A percentile compares a stretch with the other conserved stretches of the same genome.
These are phyloP conservation scores for Hylyphantes graminicola DNA, from an alignment of 1,140 invertebrate species.

Conservation along the genomic window DNA sequence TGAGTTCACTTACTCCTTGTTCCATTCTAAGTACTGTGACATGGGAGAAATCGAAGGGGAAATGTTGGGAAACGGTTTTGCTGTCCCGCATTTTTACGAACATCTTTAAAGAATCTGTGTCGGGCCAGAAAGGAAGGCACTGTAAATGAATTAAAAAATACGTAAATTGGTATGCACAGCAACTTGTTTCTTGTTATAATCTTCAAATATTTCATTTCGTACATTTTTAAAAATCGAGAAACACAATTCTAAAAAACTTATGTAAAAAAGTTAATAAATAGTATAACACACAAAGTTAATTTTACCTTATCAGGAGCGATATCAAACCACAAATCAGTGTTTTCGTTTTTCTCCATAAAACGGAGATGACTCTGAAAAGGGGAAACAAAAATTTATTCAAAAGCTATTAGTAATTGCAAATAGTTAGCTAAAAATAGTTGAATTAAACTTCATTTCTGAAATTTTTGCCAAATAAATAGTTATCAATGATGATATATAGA, in stretches of 20 bases:
- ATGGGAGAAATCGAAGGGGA: conserved; percentile 77
- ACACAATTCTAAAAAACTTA: too few relatives aligned
- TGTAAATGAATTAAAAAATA: conserved; percentile 64
- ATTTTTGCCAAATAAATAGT: too few relatives aligned
- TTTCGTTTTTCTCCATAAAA: conserved; percentile 87
- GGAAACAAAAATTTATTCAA: neutral
- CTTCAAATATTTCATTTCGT: too few relatives aligned
- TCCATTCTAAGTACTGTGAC: conserved; percentile 84
- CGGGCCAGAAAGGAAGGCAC: conserved; percentile 82
- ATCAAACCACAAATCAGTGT: conserved; percentile 85
- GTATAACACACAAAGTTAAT: too few relatives aligned
- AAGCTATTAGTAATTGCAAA: neutral
- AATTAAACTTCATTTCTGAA: too few relatives aligned
- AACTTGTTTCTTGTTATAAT: too few relatives aligned
- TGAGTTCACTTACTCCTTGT: conserved; percentile 74
- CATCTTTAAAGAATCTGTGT: conserved; percentile 83
- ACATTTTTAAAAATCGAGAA: too few relatives aligned
- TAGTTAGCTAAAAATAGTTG: neutral
- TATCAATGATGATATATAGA: too few relatives aligned
- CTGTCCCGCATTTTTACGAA: conserved; percentile 82
- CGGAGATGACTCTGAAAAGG: conserved; percentile 72
- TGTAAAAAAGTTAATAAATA: neutral
- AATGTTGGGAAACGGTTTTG: conserved; percentile 80
- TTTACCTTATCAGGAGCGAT: conserved; percentile 75
- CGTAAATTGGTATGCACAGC: too few relatives aligned